phyloP scores from a whole-genome alignment of 53 echinoderm and acorn worm species.

The Henricia sp. region DNA sequence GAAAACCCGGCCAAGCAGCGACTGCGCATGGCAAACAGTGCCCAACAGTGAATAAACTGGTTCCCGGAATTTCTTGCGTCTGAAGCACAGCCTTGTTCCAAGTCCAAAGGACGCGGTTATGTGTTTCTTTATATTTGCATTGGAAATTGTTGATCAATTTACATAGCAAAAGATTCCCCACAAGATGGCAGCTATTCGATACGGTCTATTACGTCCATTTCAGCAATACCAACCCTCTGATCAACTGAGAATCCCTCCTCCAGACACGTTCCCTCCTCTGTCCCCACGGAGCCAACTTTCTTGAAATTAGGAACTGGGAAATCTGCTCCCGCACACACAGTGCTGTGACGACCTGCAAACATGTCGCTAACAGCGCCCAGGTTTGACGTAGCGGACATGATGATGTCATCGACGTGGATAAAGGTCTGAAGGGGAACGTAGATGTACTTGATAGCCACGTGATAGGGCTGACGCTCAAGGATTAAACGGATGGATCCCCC shows the following conservation, averaged over 20 bases:
- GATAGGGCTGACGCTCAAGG: slow-evolving; percentile 78
- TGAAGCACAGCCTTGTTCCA: too few species aligned
- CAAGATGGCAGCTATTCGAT: too few species aligned
- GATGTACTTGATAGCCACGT: slow-evolving; percentile 58
- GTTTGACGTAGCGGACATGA: slow-evolving; percentile 45
- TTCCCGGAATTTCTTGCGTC: too few species aligned
- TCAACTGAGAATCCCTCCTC: slow-evolving; percentile 76
- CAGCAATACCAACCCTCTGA: slow-evolving; percentile 83
- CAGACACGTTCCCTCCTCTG: slow-evolving; percentile 52
- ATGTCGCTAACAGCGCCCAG: slow-evolving; percentile 39
- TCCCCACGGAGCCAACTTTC: slow-evolving; percentile 58
- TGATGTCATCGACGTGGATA: slow-evolving; percentile 76
- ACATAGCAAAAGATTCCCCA: too few species aligned
- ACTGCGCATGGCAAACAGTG: too few species aligned
- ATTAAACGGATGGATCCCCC: slow-evolving; percentile 81
- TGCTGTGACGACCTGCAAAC: slow-evolving; percentile 10
- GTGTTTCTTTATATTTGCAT: too few species aligned
- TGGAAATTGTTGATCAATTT: too few species aligned
- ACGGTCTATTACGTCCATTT: too few species aligned
- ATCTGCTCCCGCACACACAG: slow-evolving; percentile 67
- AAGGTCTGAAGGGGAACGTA: slow-evolving; percentile 80
- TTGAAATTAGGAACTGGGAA: slow-evolving; percentile 70
- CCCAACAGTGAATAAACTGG: too few species aligned
- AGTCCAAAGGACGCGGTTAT: too few species aligned
- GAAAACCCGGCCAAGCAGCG: too few species aligned